phyloP scores from a whole-genome alignment of 2,797 vertebrate species.

The Malurus splendens region DNA sequence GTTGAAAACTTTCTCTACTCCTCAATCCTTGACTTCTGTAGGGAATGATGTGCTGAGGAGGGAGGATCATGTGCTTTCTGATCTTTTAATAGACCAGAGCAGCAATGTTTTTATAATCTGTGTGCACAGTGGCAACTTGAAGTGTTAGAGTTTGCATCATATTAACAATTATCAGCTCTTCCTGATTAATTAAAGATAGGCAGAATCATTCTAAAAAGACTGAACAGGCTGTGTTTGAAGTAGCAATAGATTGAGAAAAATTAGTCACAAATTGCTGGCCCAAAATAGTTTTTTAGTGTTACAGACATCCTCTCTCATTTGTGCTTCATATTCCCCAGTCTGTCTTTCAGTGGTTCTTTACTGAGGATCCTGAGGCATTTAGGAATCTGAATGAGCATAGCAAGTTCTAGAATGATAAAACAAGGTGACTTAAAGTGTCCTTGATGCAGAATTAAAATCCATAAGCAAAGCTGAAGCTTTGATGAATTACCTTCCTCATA shows the following conservation, averaged over 20 bases:
- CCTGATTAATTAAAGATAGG: conserved; percentile 8
- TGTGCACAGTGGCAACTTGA: not conserved
- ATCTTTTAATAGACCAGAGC: conserved; percentile 41
- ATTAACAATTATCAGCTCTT: not conserved
- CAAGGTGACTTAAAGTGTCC: not conserved
- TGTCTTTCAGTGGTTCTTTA: not conserved
- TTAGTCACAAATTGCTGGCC: not conserved
- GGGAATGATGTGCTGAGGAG: conserved; percentile 12
- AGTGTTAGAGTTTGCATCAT: not conserved
- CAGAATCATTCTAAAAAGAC: not conserved
- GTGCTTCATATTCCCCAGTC: not conserved
- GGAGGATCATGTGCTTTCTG: conserved; percentile 41
- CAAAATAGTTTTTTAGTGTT: not conserved
- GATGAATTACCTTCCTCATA: conserved; percentile 6
- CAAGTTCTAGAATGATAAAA: not conserved
- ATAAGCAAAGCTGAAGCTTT: not conserved
- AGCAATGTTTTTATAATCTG: not conserved
- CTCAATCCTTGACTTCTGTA: not conserved
- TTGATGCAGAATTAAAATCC: not conserved
- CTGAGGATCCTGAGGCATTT: not conserved
- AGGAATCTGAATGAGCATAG: not conserved
- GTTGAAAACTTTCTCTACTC: not conserved
- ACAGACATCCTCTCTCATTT: not conserved
- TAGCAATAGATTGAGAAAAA: not conserved
- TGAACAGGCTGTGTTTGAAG: not conserved